Conservation (phyloP, 2,888 invertebrate genomes). For the Pristionchus japonicus region DNA sequence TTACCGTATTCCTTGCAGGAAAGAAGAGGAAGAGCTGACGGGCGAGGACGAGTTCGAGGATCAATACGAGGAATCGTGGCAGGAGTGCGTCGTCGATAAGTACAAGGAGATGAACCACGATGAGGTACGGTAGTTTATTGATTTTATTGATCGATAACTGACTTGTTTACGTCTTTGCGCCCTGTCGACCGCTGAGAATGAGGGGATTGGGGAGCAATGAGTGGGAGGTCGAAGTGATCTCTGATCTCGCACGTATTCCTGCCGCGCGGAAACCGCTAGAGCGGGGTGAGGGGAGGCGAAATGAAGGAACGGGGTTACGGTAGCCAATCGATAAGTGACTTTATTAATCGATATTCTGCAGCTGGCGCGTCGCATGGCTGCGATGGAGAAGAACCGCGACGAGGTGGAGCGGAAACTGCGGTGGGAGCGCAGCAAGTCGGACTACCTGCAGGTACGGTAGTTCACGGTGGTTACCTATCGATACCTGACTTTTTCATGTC, state of each 20-base stretch:
- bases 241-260: neutral
- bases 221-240: neutral
- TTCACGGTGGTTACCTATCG: neutral
- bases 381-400: slow-evolving; percentile 29
- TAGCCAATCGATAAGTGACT: neutral
- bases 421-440: slow-evolving; percentile 4
- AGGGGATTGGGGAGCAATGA: neutral
- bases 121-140: slow-evolving; percentile 33
- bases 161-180: neutral
- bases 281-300: neutral
- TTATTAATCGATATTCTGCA: slow-evolving; percentile 31
- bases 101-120: slow-evolving; percentile 44
- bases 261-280: too few species aligned
- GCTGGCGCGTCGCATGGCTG: slow-evolving; percentile 37
- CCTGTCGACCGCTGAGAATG: neutral
- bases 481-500: neutral
- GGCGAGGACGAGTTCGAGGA: slow-evolving; percentile 46
- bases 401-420: slow-evolving; percentile 5
- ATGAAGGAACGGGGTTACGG: neutral
- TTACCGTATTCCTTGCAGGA: neutral
- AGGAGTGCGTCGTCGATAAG: slow-evolving; percentile 36
- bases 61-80: slow-evolving; percentile 29
- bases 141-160: neutral
- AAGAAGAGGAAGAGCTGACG: neutral
- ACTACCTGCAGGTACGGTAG: slow-evolving; percentile 17